Evolutionary conservation across 2,113 vertebrate species (phyloP), one percentile per base, ranked within the genome.

Genomic region (Eleginops maclovinus): DNA sequence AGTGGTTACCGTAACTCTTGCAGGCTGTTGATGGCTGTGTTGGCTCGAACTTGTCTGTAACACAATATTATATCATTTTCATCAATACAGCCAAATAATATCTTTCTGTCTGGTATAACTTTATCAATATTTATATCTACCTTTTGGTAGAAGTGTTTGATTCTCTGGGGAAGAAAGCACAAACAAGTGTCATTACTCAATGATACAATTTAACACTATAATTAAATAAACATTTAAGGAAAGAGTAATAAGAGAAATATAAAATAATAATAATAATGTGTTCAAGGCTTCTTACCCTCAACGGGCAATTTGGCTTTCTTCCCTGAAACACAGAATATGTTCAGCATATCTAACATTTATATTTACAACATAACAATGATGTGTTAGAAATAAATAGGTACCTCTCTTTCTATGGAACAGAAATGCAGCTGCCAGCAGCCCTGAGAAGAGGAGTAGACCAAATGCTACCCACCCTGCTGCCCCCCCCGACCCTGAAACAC

Each of bases 391-490:
- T 3, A 49, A 24, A 55, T 2, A 22, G 12, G 31, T 78, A 90
- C 87, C 19, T 89, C 22, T 86, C 14, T 15, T 58, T 72, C 8
- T 87, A n/a, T n/a, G 5, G 26, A 0, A 74, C 15, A 77, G 2
- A 0, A 22, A 10, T 80, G 65, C 90, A 8, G 75, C 7, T 22
- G 61, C 9, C 0, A 0, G 55, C 0, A 66, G 2, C 0, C 0
- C 41, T 0, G 31, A 4, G 31, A 22, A 1, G 11, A 82, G 51
- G 47, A 85, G 51, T 0, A 83, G 0, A 5, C 0, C 40, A 0
- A 89, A 86, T 16, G 61, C 46, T 56, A 77, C 53, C 90, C 82
- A 88, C 63, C 75, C 89, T 74, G 19, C 63, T 1, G 0, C 0
- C 58, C 4, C 49, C 10, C 3, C 49, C 10, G 61, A 62, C 4